Evolutionary conservation across 2,797 vertebrate species (phyloP), one percentile per base, ranked within the genome.

Genomic region (Pseudomugil tenellus): DNA sequence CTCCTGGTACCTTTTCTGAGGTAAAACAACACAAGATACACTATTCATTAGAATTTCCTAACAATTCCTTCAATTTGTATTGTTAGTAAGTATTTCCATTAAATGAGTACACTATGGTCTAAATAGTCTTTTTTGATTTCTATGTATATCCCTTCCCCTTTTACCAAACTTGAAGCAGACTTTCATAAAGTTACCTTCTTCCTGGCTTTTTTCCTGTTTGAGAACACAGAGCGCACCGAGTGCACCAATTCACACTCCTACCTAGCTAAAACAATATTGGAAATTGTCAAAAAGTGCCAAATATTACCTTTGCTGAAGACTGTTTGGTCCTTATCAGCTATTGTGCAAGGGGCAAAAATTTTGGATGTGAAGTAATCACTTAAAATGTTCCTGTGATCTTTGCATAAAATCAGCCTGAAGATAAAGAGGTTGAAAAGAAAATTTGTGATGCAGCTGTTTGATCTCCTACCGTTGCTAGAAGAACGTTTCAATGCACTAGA

Each of bases 1-100:
- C 95, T 39, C 95, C 97, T 65, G 98, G 98, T 63, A 96, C 95
- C 0, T 95, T 99, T 79, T 70, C 91, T 49, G 96, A 99, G 97
- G 98, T 99, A 91, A 11, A 29, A 32, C 57, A 41, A 46, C 1
- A 9, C 29, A 0, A 14, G 6, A 43, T 34, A 58, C 29, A 29
- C 6, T 29, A 9, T 32, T 32, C 32, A 32, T 32, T 8, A 32
- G 7, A 4, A 32, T 32, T 6, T 32, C 32, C 5, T 32, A 8
- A 32, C 3, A 6, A 4, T 4, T 1, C 32, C 32, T 32, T 6
- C 32, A 6, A 4, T 8, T 32, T 32, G 26, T 37, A 17, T 0
- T 17, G 1, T 16, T 41, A 41, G 17, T 43, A 19, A 43, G 4
- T 2, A 41, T 41, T 41, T 41, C 16, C 1, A 14, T 16, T 2